Base-by-base conservation (phyloP, 2,888 invertebrate genomes). In the Drosophila yooni region DNA sequence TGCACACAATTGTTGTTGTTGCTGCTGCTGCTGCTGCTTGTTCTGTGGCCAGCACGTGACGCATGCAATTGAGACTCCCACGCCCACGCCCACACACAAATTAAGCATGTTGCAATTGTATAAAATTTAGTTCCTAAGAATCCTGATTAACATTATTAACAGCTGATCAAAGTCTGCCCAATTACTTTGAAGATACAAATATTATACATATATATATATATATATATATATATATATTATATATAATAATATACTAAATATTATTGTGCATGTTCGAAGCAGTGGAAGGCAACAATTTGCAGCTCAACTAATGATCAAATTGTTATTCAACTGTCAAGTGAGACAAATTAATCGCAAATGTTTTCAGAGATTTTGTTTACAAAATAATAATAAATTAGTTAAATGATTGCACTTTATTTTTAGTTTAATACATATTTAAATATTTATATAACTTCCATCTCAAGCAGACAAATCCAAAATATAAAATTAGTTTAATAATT, bases 21-120 rank as follows among this genome's bases (percentile, higher is more conserved):
- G 51, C 34, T 54, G 52, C 31, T 40, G 25, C 29, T 51, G 31
- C 27, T 36, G 50, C 18, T 38, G 52, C 21, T 10, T 18, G 53
- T 73, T 69, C 48, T 53, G 63, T 62, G 52, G 34, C 29, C 71
- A 75, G 60, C 75, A 77, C 77, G 70, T 76, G 74, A 74, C 70
- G 74, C 77, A 77, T 70, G 53, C 67, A 61, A 25, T 53, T 40
- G 36, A 34, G n/a, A 51, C 31, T 40, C 56, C 64, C 29, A 67
- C 50, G 21, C 15, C 46, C 21, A 46, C 43, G 21, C 21, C 43
- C 46, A 46, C 21, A 1, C 46, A 21, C 21, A 50, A 50, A 50
- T 50, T 18, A 18, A 18, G 18, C 18, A 13, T 18, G 27, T 50
- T 27, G 50, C 27, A 50, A 18, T 50, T 27, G 27, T 10, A 6